These are phyloP conservation scores for Diadophis punctatus DNA, from an alignment of 2,113 vertebrate genomes.

Conservation along the genomic window DNA sequence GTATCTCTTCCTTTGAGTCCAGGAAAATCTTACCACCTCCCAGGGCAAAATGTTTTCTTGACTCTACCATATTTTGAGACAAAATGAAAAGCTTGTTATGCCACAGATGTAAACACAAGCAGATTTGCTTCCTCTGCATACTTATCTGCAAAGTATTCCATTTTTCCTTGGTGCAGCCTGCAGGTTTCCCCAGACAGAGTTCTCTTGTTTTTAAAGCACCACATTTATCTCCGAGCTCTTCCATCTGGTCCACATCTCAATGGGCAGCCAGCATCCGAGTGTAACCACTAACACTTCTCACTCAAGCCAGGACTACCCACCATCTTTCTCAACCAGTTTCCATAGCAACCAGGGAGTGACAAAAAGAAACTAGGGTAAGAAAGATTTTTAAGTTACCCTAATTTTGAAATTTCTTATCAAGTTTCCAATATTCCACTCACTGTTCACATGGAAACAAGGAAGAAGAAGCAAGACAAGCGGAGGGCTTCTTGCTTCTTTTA, in stretches of 20 bases:
- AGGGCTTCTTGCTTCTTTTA: not conserved
- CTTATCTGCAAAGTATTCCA: too few relatives aligned
- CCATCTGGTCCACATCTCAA: not conserved
- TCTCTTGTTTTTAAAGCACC: not conserved
- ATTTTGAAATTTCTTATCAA: not conserved
- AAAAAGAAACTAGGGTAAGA: constrained; percentile 32
- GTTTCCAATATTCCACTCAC: not conserved
- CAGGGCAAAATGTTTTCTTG: not conserved
- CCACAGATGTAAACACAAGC: not conserved
- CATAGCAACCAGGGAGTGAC: constrained; percentile 39
- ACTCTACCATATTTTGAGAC: not conserved
- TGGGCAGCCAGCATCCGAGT: not conserved
- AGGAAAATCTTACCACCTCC: not conserved
- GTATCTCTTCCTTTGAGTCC: not conserved
- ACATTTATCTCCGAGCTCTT: not conserved
- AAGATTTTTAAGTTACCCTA: constrained; percentile 28
- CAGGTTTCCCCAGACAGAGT: not conserved
- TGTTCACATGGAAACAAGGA: not conserved
- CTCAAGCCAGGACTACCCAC: constrained; percentile 36
- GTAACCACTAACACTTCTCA: not conserved
- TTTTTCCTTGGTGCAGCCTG: not conserved
- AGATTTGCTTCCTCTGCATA: not conserved
- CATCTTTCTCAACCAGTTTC: constrained; percentile 51
- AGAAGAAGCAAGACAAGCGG: not conserved
- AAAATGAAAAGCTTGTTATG: not conserved